Evolutionary conservation across 2,797 vertebrate genomes (phyloP), one percentile per base, ranked within the genome.

Genomic region (Hypotaenidia okinawae): DNA sequence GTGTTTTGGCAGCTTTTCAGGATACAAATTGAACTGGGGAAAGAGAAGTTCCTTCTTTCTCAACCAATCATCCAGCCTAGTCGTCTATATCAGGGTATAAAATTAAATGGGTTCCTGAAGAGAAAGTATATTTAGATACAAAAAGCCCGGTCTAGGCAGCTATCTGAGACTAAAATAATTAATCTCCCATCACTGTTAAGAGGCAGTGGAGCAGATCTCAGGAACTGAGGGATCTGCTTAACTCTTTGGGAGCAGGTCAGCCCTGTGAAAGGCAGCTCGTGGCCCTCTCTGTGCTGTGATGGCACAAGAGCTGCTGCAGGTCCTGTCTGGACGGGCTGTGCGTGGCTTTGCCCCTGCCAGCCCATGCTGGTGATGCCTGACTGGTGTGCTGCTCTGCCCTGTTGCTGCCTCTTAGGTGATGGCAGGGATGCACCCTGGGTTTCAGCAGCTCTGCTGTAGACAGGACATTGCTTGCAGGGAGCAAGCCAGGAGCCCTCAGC

Each of bases 61-160:
- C 94, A 84, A 47, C 95, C 96, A 96, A 96, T 98, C 97, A 97
- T 93, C 90, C 58, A 74, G 88, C 81, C 94, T 90, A 96, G 96
- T 93, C 73, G 35, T 89, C 97, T 95, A 93, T 91, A 93, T 94
- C 96, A 72, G 95, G 94, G 93, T 90, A 83, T 74, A 95, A 94
- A 91, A 95, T 97, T 89, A 86, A 95, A 93, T 92, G 97, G 93
- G 84, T 85, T 97, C 94, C 89, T 94, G 85, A 96, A 92, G 91
- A 92, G 91, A 74, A 87, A 92, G 87, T 93, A 95, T 92, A 96
- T 96, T 95, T 95, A 90, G 94, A 84, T 90, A 88, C 81, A 90
- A 76, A 84, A 94, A 90, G 74, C 87, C 90, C 59, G 66, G 89
- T 94, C 87, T 59, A 91, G 90, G 83, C 95, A 93, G 79, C 87